Evolutionary conservation across 35 echinoderm and acorn worm species (phyloP), one percentile per base, ranked within the genome.

Genomic region (Ptychodera flava): DNA sequence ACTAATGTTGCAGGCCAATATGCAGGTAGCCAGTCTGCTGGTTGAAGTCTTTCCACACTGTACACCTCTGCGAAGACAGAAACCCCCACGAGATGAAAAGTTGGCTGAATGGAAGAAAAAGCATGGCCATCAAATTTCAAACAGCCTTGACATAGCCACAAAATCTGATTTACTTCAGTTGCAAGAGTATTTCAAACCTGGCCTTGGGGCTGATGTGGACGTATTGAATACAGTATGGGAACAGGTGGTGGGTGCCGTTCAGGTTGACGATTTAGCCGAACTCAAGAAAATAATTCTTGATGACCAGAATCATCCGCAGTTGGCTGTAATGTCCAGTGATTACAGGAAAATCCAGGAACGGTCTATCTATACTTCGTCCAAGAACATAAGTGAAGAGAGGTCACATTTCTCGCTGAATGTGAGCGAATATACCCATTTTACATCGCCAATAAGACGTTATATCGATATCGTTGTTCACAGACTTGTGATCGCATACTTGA

Each of bases 391-490:
- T 36, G 37, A 80, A n/a, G 85, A 85, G 38, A 52, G 81, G 78
- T 29, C 16, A 16, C 95, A 97, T 78, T 90, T 86, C 37, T 94
- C 95, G 16, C 89, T 97, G 37, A 64, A 87, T 15, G 84, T 89
- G 81, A 38, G 86, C 1, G 80, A 84, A 27, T 97, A 97, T 38
- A 93, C 91, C 28, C 95, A 97, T 35, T 97, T 97, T 79, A 97
- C 95, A 77, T 97, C 95, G 64, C 95, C 95, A 14, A 97, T 97
- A 15, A 90, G 95, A 32, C 86, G 95, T 29, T 97, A 89, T 64
- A 91, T 93, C 34, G 95, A 97, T 33, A 84, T 97, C 22, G 92
- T 97, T 1, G 95, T 97, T 10, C 95, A 97, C 36, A 83, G 95
- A 28, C 84, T 97, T 90, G 36, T 97, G n/a, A 82, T 88, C 1